phyloP scores from a whole-genome alignment of 2,797 vertebrate genomes.

The Sebastes elongatus region DNA sequence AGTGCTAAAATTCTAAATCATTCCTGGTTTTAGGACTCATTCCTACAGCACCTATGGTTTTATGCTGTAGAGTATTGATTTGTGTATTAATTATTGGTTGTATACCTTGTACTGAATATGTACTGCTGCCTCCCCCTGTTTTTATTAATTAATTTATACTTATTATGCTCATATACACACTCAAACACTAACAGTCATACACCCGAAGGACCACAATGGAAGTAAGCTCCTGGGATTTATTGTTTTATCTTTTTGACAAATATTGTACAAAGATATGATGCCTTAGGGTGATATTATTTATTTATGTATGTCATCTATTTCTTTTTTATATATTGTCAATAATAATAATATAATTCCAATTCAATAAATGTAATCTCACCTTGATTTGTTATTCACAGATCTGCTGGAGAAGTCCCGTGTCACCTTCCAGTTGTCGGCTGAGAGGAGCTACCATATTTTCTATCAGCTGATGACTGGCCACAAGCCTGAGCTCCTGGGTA shows the following conservation, averaged over 20 bases:
- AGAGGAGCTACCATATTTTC: slow-evolving; percentile 92
- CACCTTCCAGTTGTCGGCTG: slow-evolving; percentile 89
- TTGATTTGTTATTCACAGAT: slow-evolving; percentile 55
- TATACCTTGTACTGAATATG: too few relatives aligned
- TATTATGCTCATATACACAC: neutral
- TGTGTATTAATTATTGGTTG: too few relatives aligned
- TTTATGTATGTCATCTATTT: too few relatives aligned
- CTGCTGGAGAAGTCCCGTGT: slow-evolving; percentile 91
- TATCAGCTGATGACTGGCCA: slow-evolving; percentile 91
- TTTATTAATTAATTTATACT: neutral
- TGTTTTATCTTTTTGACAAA: neutral
- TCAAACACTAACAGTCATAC: neutral
- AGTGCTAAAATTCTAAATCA: too few relatives aligned
- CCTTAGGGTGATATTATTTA: neutral
- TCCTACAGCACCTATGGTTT: too few relatives aligned
- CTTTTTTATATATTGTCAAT: too few relatives aligned
- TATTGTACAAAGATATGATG: neutral
- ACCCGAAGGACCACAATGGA: neutral
- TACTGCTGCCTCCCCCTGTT: too few relatives aligned
- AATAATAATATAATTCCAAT: neutral
- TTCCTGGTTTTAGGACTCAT: too few relatives aligned
- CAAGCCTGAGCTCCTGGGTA: slow-evolving; percentile 85
- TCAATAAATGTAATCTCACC: neutral
- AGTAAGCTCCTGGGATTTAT: neutral
- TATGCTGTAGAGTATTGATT: slow-evolving; percentile 12